Base-by-base conservation (phyloP, 2,113 vertebrate genomes). In the Opisthocomus hoazin region DNA sequence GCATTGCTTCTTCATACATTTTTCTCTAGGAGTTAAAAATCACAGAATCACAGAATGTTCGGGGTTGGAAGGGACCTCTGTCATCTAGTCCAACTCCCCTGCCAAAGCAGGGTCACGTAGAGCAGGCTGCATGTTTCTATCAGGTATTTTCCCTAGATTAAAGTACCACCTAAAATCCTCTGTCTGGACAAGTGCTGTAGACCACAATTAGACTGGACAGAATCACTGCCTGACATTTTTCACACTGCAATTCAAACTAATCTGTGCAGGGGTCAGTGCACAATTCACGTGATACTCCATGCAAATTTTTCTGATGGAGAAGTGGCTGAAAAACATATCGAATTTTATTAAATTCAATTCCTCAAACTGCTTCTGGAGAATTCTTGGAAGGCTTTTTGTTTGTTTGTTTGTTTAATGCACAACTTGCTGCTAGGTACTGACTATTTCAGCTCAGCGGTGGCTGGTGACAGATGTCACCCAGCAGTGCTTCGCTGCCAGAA, bases 381-480 rank as follows among this genome's bases (percentile, higher is more conserved):
- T 45, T 57, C 54, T 92, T 83, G 65, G 82, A 37, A 76, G 63
- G 79, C 5, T 82, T 68, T 90, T 66, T 45, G 15, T 18, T 74
- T 30, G 36, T 18, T 74, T 30, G 36, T 41, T 83, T 79, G 30
- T 53, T 95, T 79, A 68, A 73, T 30, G 61, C 39, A 51, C 3
- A 27, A 56, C 69, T 93, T 71, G 81, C 90, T 90, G 70, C 65
- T 84, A 71, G 87, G 69, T 88, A 53, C 34, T 21, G 82, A 93
- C 43, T 57, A 34, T 88, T 90, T 39, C 88, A 80, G 75, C 90
- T 93, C 95, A 83, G 85, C 9, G 0, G 90, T 91, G 78, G 65
- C 82, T 69, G 92, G 4, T 86, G 92, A 60, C 95, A 95, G 95
- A 95, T 96, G 95, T 84, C 92, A 93, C 92, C 94, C 94, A 94